Evolutionary conservation across 2,797 vertebrate species (phyloP).

Genomic region (Mycteria americana): DNA sequence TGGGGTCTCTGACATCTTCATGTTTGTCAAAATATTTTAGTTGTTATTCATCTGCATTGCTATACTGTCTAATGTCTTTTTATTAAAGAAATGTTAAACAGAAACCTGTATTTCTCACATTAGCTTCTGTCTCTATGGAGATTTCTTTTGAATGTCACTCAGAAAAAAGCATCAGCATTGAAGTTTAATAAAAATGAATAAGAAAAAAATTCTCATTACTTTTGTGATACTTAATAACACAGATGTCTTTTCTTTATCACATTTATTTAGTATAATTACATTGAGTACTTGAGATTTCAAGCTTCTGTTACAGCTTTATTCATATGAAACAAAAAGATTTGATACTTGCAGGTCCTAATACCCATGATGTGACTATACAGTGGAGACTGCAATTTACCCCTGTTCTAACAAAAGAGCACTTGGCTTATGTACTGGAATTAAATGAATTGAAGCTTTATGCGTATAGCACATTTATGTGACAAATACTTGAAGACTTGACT

Average conservation of each 20-base stretch:
- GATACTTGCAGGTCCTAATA: neutral
- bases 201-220: neutral
- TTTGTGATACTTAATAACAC: conserved; percentile 3
- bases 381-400: neutral
- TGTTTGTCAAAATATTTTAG: neutral
- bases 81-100: neutral
- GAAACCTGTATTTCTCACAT: neutral
- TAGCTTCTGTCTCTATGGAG: conserved; percentile 24
- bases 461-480: neutral
- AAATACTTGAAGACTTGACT: neutral
- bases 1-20: neutral
- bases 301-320: conserved; percentile 4
- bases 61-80: neutral
- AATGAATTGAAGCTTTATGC: neutral
- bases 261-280: conserved; percentile 15
- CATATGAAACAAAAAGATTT: neutral
- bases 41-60: neutral
- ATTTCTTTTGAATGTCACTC: neutral
- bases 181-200: conserved; percentile 16
- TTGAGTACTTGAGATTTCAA: conserved; percentile 31
- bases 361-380: neutral
- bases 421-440: neutral
- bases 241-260: conserved; percentile 8
- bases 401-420: neutral
- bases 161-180: neutral